Percentiles rank a stretch among this genome's conserved stretches.
These are phyloP conservation scores for Lucilia cuprina DNA, from an alignment of 1,140 invertebrate species.

Conservation along the genomic window DNA sequence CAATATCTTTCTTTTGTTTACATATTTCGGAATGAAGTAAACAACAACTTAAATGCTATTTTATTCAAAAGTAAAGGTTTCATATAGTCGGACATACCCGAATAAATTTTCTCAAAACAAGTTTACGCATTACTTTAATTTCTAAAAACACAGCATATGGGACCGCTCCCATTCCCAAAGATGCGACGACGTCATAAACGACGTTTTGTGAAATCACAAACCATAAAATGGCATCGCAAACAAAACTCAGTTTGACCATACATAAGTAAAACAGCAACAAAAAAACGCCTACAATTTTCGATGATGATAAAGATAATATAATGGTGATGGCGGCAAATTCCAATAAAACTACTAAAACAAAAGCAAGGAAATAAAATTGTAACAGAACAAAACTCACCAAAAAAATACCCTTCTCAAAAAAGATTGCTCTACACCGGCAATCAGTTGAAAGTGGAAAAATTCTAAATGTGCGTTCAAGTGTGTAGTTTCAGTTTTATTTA, in stretches of 20 bases:
- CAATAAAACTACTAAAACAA: neutral
- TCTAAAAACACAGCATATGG: neutral
- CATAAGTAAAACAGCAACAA: neutral
- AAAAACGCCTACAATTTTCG: neutral
- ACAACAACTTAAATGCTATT: too few species aligned
- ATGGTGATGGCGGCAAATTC: neutral
- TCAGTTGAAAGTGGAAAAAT: neutral
- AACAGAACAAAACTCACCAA: neutral
- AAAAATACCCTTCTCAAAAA: neutral
- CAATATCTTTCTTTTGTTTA: too few species aligned
- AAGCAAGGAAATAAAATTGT: neutral
- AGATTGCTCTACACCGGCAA: neutral
- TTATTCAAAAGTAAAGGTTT: too few species aligned
- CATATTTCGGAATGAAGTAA: too few species aligned
- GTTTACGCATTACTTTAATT: neutral
- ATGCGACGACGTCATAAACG: neutral
- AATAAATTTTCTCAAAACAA: too few species aligned
- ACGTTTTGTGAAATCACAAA: neutral
- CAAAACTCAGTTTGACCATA: neutral
- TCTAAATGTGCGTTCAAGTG: neutral
- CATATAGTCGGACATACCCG: too few species aligned
- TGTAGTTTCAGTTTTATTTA: neutral
- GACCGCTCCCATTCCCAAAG: neutral
- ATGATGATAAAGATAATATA: neutral
- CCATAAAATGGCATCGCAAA: constrained; percentile 6